phyloP scores from a whole-genome alignment of 2,797 vertebrate genomes.

The Hoplostethus atlanticus region DNA sequence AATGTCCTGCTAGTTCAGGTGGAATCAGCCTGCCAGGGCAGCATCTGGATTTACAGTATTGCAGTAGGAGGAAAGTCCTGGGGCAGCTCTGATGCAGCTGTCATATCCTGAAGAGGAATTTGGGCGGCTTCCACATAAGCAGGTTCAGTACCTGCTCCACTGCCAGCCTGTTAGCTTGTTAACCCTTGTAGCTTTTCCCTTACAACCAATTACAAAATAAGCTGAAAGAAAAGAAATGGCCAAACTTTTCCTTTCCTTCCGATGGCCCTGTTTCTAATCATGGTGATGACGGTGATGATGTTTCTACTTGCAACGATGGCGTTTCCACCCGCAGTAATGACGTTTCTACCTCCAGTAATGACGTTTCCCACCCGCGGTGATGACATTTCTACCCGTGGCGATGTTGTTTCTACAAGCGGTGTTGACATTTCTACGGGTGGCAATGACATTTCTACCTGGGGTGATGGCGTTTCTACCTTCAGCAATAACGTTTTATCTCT shows the following conservation, averaged over 20 bases:
- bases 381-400: too few relatives aligned
- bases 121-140: slow-evolving; percentile 39
- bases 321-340: too few relatives aligned
- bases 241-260: slow-evolving; percentile 57
- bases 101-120: slow-evolving; percentile 41
- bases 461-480: too few relatives aligned
- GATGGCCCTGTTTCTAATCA: slow-evolving; percentile 22
- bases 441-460: too few relatives aligned
- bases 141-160: slow-evolving; percentile 16
- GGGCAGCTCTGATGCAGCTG: slow-evolving; percentile 61
- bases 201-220: slow-evolving; percentile 55
- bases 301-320: too few relatives aligned
- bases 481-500: too few relatives aligned
- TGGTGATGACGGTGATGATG: too few relatives aligned
- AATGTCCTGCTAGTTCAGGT: slow-evolving; percentile 40
- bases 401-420: too few relatives aligned
- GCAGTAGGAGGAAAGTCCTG: slow-evolving; percentile 22
- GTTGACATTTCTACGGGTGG: too few relatives aligned
- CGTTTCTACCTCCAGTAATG: too few relatives aligned
- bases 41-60: slow-evolving; percentile 45
- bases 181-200: slow-evolving; percentile 33
- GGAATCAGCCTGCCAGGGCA: slow-evolving; percentile 42
- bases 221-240: slow-evolving; percentile 52
- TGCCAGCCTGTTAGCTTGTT: background rate
- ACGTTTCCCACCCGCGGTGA: too few relatives aligned